Percentiles rank a stretch among this genome's conserved stretches.
Conservation (phyloP, 2,797 vertebrate genomes). For the Hippocampus kuda region DNA sequence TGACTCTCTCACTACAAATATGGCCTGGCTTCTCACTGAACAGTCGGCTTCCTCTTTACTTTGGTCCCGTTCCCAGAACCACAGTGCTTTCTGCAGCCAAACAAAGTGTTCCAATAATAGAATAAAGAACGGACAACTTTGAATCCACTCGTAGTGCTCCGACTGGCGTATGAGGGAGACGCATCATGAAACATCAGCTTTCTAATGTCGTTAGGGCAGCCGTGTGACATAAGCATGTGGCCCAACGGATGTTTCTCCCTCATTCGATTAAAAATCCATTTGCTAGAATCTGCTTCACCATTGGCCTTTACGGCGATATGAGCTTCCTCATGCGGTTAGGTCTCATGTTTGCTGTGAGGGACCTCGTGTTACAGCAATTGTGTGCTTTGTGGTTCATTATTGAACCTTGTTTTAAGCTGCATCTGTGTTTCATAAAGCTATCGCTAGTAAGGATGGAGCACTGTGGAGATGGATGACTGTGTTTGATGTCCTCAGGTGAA, state of each 20-base stretch:
- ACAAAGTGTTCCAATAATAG: constrained; percentile 11
- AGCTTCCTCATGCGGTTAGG: constrained; percentile 39
- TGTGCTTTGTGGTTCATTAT: constrained; percentile 9
- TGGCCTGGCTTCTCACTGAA: constrained; percentile 21
- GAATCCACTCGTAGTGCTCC: not conserved
- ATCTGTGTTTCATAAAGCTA: not conserved
- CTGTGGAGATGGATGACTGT: not conserved
- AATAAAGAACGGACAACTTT: not conserved
- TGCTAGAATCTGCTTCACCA: constrained; percentile 34
- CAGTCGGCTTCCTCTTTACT: constrained; percentile 37
- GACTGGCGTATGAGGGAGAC: constrained; percentile 9
- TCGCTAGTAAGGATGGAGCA: not conserved
- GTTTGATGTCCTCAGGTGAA: constrained; percentile 70
- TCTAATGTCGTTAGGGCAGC: constrained; percentile 22
- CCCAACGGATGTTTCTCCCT: constrained; percentile 32
- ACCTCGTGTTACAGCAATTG: constrained; percentile 31
- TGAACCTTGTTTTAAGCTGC: not conserved
- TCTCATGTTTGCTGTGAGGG: constrained; percentile 25
- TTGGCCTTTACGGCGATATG: constrained; percentile 38
- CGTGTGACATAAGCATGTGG: not conserved
- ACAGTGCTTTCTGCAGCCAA: constrained; percentile 23
- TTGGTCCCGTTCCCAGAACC: constrained; percentile 41
- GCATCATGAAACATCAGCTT: constrained; percentile 14
- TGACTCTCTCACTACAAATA: constrained; percentile 32
- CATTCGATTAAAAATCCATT: constrained; percentile 54